A percentile compares a stretch with the other conserved stretches of the same genome.
phyloP scores from a whole-genome alignment of 1,140 invertebrate genomes.

The Globodera ellingtonae region DNA sequence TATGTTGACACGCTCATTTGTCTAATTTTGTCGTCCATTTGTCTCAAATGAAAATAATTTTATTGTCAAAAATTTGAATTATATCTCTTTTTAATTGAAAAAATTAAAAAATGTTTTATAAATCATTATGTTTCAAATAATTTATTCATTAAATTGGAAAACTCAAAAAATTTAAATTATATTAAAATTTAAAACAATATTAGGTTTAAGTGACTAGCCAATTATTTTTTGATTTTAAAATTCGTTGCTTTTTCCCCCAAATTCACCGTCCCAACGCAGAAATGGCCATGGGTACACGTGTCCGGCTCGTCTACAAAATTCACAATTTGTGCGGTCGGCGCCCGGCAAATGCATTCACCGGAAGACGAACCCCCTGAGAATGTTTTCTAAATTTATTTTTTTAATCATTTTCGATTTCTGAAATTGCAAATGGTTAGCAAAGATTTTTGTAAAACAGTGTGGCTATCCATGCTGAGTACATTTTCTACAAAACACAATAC shows the following conservation, averaged over 20 bases:
- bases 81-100: too few species aligned
- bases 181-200: too few species aligned
- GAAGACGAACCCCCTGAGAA: constrained; percentile 49
- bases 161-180: too few species aligned
- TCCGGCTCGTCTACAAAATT: constrained; percentile 57
- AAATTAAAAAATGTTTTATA: background rate
- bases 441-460: too few species aligned
- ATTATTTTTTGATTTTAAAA: too few species aligned
- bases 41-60: background rate
- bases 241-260: background rate
- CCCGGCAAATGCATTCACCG: constrained; percentile 52
- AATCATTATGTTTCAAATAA: background rate
- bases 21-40: background rate
- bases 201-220: too few species aligned
- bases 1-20: background rate
- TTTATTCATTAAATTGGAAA: too few species aligned
- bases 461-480: too few species aligned
- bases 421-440: background rate
- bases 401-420: background rate
- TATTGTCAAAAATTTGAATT: too few species aligned
- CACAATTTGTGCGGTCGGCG: constrained; percentile 41
- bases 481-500: too few species aligned
- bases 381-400: background rate
- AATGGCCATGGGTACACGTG: constrained; percentile 55
- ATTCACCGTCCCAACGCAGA: constrained; percentile 44